A percentile compares a stretch with the other conserved stretches of the same genome.
Conservation (phyloP, 1,140 invertebrate species). For the Halesus radiatus region DNA sequence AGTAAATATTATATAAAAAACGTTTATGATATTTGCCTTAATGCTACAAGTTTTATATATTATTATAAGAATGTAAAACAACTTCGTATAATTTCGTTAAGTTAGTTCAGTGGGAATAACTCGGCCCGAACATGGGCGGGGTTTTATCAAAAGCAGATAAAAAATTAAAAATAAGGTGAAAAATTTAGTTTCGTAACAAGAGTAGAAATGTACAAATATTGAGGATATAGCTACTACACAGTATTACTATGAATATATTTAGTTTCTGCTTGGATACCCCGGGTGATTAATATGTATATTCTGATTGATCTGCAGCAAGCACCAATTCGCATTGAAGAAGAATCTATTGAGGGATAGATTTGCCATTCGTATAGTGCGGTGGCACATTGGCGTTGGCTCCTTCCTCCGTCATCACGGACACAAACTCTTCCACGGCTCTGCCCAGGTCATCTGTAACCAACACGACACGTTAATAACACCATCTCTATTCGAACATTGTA, state of each 20-base stretch:
- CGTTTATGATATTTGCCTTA: slow-evolving; percentile 56
- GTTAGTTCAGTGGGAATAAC: slow-evolving; percentile 44
- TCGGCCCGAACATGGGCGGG: slow-evolving; percentile 43
- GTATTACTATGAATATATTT: slow-evolving; percentile 28
- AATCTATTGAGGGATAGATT: slow-evolving; percentile 59
- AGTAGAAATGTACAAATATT: slow-evolving; percentile 49
- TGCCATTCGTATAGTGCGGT: slow-evolving; percentile 66
- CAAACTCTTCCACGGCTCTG: slow-evolving; percentile 87
- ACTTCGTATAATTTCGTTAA: slow-evolving; percentile 56
- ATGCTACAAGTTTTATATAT: slow-evolving; percentile 53
- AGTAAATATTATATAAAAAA: slow-evolving; percentile 56
- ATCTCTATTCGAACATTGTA: too few species aligned
- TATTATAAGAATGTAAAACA: slow-evolving; percentile 56
- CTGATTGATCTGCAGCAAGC: slow-evolving; percentile 42
- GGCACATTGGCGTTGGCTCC: slow-evolving; percentile 59
- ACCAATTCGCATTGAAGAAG: slow-evolving; percentile 51
- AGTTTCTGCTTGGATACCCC: slow-evolving; percentile 23
- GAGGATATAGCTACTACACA: slow-evolving; percentile 16
- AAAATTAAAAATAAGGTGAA: slow-evolving; percentile 39
- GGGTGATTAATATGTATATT: background rate
- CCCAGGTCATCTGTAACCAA: slow-evolving; percentile 81
- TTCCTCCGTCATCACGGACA: slow-evolving; percentile 90
- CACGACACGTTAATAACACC: too few species aligned
- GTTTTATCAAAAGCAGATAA: slow-evolving; percentile 45
- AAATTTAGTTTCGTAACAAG: slow-evolving; percentile 35